Evolutionary conservation across 1,140 invertebrate species (phyloP), one percentile per base, ranked within the genome.

Genomic region (Euschistus heros): DNA sequence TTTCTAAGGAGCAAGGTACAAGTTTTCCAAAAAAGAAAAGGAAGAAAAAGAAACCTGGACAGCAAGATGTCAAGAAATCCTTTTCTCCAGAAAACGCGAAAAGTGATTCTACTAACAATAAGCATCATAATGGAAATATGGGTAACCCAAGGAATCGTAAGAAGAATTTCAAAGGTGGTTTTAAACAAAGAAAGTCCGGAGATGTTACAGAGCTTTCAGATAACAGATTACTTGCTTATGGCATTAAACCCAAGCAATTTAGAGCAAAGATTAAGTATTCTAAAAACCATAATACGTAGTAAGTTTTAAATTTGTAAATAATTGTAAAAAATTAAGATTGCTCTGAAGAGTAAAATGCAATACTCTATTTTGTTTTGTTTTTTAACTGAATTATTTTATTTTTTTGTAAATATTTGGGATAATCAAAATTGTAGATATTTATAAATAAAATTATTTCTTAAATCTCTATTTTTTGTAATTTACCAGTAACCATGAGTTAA

Each of bases 201-300:
- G 24, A 26, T 57, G 15, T 57, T 10, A 24, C 24, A 57, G 24
- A 65, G 14, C 71, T 90, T 27, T 84, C 86, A 57, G 86, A 91
- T 75, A 84, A 88, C 66, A 81, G 94, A 68, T 76, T 97, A 0
- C 82, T 85, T 73, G 91, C 90, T 0, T 97, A 91, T 76, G 93
- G 92, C 66, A 84, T 96, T 50, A 94, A 95, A 81, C 91, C 92
- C 0, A 92, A 91, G 69, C 94, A 94, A 73, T 91, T 86, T 65
- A 88, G 84, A 74, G 85, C 84, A 70, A 83, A 82, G 71, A 57
- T 57, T 0, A 24, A 24, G 6, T 57, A 24, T 57, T 57, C 54
- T 17, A 20, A 57, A 57, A 57, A 26, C 10, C 26, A 26, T 57
- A 26, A 57, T 37, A 13, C 33, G 7, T 37, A 6, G 13, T 37